Evolutionary conservation across 2,113 vertebrate genomes (phyloP).

Genomic region (Callochromis pleurospilus): DNA sequence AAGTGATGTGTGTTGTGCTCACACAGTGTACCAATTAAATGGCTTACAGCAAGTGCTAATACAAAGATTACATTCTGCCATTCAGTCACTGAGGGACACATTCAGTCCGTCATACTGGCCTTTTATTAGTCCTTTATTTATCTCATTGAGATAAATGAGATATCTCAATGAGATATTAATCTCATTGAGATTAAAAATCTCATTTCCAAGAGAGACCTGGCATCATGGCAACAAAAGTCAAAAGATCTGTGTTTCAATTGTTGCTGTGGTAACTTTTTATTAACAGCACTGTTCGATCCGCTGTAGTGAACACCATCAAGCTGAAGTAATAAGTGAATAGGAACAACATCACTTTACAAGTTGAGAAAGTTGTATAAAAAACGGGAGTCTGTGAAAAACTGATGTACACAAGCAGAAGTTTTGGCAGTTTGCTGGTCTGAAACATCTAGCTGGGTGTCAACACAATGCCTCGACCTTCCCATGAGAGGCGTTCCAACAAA

Average conservation of each 20-base stretch:
- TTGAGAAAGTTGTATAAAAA: not conserved
- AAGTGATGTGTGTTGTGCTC: not conserved
- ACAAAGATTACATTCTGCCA: slow-evolving; percentile 14
- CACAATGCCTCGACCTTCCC: not conserved
- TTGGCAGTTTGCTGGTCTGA: not conserved
- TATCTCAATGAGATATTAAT: not conserved
- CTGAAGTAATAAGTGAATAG: not conserved
- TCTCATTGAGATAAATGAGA: not conserved
- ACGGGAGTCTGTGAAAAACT: accelerated
- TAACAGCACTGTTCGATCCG: accelerated
- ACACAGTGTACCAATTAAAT: not conserved
- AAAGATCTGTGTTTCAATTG: not conserved
- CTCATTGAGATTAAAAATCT: not conserved
- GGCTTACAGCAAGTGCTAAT: not conserved
- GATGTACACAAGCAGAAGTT: not conserved
- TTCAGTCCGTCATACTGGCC: slow-evolving; percentile 12
- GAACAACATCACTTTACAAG: not conserved
- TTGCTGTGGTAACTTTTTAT: not conserved
- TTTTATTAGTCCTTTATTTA: not conserved
- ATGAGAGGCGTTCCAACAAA: not conserved
- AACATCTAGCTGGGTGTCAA: accelerated
- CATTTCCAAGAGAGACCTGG: accelerated
- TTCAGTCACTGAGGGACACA: slow-evolving; percentile 14
- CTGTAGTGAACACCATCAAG: not conserved
- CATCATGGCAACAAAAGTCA: not conserved